These are phyloP conservation scores for Ligdia adustata DNA, from an alignment of 2,888 invertebrate genomes.

Conservation along the genomic window DNA sequence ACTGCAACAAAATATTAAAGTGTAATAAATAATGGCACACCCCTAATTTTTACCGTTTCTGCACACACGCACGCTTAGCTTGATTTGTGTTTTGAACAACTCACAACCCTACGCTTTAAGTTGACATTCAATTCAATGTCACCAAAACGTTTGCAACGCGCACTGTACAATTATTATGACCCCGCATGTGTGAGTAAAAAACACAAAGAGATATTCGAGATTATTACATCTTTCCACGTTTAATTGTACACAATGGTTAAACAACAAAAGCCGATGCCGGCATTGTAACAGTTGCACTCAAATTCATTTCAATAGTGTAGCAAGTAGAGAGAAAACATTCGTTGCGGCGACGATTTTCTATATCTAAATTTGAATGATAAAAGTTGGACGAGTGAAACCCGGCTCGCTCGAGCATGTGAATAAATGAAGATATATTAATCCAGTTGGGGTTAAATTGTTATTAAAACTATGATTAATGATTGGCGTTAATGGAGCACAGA, in stretches of 20 bases:
- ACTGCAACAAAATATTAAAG: slow-evolving; percentile 80
- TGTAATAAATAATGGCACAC: slow-evolving; percentile 81
- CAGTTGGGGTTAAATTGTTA: slow-evolving; percentile 82
- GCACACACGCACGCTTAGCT: slow-evolving; percentile 72
- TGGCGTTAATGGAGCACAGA: slow-evolving; percentile 76
- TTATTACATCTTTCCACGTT: slow-evolving; percentile 81
- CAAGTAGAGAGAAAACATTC: slow-evolving; percentile 58
- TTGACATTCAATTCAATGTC: slow-evolving; percentile 77
- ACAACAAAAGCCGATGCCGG: slow-evolving; percentile 71
- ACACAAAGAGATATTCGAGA: slow-evolving; percentile 78
- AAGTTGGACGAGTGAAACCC: slow-evolving; percentile 54
- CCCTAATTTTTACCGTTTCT: slow-evolving; percentile 73
- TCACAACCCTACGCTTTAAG: slow-evolving; percentile 76
- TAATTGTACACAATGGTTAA: slow-evolving; percentile 80
- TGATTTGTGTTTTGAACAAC: slow-evolving; percentile 62
- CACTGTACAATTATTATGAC: slow-evolving; percentile 46
- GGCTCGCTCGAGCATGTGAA: slow-evolving; percentile 57
- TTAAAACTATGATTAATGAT: slow-evolving; percentile 83
- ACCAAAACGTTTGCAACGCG: slow-evolving; percentile 61
- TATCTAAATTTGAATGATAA: slow-evolving; percentile 78
- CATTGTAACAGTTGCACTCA: slow-evolving; percentile 77
- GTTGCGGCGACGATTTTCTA: slow-evolving; percentile 71
- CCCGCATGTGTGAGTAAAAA: slow-evolving; percentile 78
- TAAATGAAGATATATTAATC: slow-evolving; percentile 83
- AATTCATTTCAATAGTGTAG: slow-evolving; percentile 55